Evolutionary conservation across 1,140 invertebrate species (phyloP).

Genomic region (Saccostrea echinata): DNA sequence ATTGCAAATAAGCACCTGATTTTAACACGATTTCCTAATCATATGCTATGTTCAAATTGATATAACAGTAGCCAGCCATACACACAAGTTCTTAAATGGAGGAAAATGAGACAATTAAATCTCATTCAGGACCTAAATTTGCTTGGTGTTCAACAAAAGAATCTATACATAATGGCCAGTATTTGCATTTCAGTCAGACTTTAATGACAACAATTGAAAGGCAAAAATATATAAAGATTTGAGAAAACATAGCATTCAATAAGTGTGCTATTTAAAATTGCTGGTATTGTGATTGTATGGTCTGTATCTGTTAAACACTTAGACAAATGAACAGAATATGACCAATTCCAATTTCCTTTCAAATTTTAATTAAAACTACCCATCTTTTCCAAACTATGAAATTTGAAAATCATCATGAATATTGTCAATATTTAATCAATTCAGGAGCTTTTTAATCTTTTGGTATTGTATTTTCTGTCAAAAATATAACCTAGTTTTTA

Average conservation of each 20-base stretch:
- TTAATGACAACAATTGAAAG: constrained; percentile 8
- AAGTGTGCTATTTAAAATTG: background rate
- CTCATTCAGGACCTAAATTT: background rate
- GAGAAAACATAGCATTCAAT: constrained; percentile 23
- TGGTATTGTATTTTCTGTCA: background rate
- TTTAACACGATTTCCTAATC: constrained; percentile 26
- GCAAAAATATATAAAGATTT: constrained; percentile 24
- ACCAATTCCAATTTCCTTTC: constrained; percentile 29
- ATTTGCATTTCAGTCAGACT: constrained; percentile 17
- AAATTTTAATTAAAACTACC: background rate
- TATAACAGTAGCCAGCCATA: constrained; percentile 17
- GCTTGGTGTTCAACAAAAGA: constrained; percentile 12
- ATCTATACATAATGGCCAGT: constrained; percentile 30
- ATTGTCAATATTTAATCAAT: constrained; percentile 23
- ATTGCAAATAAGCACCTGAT: constrained; percentile 33
- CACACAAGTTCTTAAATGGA: constrained; percentile 17
- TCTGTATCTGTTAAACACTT: constrained; percentile 7
- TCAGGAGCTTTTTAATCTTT: background rate
- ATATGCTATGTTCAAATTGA: constrained; percentile 31
- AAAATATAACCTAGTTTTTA: background rate
- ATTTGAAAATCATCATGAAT: background rate
- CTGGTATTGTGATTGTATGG: background rate
- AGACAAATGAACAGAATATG: background rate
- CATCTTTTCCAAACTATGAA: background rate
- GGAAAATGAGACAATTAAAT: constrained; percentile 38